Base-by-base conservation (phyloP, 2,797 vertebrate genomes). In the Gambelia wislizenii region DNA sequence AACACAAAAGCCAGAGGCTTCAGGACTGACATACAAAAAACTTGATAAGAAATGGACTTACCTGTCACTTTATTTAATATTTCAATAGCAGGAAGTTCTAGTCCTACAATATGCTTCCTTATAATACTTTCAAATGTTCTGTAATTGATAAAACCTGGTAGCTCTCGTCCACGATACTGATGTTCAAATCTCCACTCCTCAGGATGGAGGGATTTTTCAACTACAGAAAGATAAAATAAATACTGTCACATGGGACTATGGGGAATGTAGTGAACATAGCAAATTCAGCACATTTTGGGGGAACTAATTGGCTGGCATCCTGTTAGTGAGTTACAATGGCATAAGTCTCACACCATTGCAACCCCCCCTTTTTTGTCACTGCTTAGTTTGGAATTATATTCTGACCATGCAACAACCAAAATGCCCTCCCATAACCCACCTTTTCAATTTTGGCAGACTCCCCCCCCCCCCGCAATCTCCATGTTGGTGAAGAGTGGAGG, bases 101-200 rank as follows among this genome's bases (percentile, higher is more conserved):
- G 93, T 1, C 79, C 36, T 54, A 76, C 89, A 87, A 99, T 95
- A 87, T 98, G 97, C 0, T 97, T 93, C 91, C 95, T 98, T 56
- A 98, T 83, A 27, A 98, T 97, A 6, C 87, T 90, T 94, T 98
- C 98, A 91, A 98, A 98, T 0, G 96, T 98, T 89, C 93, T 98
- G 93, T 98, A 98, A 92, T 96, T 98, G 94, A 96, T 96, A 92
- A 99, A 98, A 0, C 98, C 98, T 0, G 98, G 98, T 56, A 98
- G 97, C 89, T 98, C 98, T 93, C 97, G 95, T 4, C 98, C 98
- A 18, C 98, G 97, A 87, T 97, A 98, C 33, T 14, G 96, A 0
- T 93, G 89, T 88, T 98, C 98, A 13, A 98, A 98, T 9, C 87
- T 83, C 2, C 0, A 30, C 1, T 96, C 89, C 89, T 97, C 96